Conservation (phyloP, 2,797 vertebrate genomes). For the Macrochelys suwanniensis region DNA sequence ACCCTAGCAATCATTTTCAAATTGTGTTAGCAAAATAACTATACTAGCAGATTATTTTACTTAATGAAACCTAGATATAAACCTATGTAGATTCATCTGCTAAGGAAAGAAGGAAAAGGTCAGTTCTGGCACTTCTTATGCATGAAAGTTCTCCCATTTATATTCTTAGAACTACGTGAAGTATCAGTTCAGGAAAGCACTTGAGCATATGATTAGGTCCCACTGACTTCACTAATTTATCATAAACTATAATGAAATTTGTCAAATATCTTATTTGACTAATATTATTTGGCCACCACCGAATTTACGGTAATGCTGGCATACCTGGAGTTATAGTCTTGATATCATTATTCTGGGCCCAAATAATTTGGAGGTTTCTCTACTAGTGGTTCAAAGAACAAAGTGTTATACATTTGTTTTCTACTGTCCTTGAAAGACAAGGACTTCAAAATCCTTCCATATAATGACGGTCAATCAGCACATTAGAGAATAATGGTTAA, state of each 20-base stretch:
- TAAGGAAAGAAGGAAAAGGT: background rate
- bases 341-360: background rate
- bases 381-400: background rate
- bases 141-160: background rate
- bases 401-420: background rate
- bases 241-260: background rate
- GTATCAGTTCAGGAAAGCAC: background rate
- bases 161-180: background rate
- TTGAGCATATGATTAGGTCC: background rate
- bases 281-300: background rate
- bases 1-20: background rate
- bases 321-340: background rate
- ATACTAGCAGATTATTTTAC: background rate
- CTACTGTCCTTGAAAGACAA: background rate
- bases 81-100: background rate
- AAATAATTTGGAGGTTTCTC: background rate
- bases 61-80: background rate
- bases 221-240: background rate
- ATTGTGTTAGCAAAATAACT: background rate
- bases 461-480: background rate
- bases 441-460: background rate
- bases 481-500: background rate
- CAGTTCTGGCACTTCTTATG: background rate
- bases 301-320: background rate
- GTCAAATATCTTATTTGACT: rapidly evolving